Evolutionary conservation across 2,888 invertebrate genomes (phyloP).

Genomic region (Ctenicera cuprea): DNA sequence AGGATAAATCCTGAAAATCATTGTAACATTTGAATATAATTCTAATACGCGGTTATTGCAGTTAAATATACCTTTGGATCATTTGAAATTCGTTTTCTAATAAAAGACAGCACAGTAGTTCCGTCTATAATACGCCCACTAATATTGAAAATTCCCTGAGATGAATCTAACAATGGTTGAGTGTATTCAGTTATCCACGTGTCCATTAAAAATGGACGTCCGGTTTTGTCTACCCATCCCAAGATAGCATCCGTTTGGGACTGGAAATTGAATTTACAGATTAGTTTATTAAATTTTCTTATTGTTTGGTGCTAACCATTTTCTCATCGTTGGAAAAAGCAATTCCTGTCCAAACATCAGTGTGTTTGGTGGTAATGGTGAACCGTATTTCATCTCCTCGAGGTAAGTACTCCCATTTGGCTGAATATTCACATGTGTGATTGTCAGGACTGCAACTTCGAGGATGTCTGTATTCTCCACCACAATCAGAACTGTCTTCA

Average conservation of each 20-base stretch:
- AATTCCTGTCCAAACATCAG: slow-evolving; percentile 92
- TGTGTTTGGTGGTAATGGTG: slow-evolving; percentile 85
- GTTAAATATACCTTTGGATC: slow-evolving; percentile 75
- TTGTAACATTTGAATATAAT: neutral
- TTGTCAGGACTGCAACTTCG: slow-evolving; percentile 78
- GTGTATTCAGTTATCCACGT: slow-evolving; percentile 90
- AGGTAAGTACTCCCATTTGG: slow-evolving; percentile 85
- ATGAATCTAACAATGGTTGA: slow-evolving; percentile 81
- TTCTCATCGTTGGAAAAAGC: slow-evolving; percentile 89
- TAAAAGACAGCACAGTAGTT: slow-evolving; percentile 85
- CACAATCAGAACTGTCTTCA: slow-evolving; percentile 77
- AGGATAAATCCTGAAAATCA: slow-evolving; percentile 81
- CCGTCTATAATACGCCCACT: slow-evolving; percentile 85
- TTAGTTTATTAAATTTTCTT: no score
- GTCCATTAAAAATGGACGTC: slow-evolving; percentile 90
- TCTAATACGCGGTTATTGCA: slow-evolving; percentile 44
- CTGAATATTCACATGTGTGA: slow-evolving; percentile 86
- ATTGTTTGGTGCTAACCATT: slow-evolving; percentile 83
- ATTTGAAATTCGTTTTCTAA: slow-evolving; percentile 84
- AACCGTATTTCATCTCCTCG: slow-evolving; percentile 86
- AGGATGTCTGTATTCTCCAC: slow-evolving; percentile 87
- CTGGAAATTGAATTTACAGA: slow-evolving; percentile 74
- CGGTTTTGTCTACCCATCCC: slow-evolving; percentile 90
- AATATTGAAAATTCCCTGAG: slow-evolving; percentile 84
- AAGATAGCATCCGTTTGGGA: slow-evolving; percentile 91